Conservation (phyloP, 2,113 vertebrate species). For the Periophthalmus modestus region DNA sequence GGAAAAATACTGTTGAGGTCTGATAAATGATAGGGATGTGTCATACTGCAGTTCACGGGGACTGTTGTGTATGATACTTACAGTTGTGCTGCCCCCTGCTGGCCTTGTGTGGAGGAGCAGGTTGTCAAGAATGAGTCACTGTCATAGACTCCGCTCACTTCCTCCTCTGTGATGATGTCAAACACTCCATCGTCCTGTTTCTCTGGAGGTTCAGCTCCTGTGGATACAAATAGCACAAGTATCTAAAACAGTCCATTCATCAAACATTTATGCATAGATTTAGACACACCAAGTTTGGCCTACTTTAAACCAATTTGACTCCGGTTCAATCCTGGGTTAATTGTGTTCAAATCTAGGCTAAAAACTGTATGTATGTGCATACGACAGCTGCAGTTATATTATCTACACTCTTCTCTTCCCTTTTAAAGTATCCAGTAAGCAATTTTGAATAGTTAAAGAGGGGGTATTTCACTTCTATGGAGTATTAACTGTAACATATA, state of each 20-base stretch:
- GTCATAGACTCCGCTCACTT: constrained; percentile 85
- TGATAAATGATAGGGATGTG: background rate
- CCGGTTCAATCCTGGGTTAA: background rate
- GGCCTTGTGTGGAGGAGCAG: constrained; percentile 69
- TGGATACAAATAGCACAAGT: constrained; percentile 1
- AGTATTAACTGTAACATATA: too few species aligned
- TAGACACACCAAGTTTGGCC: background rate
- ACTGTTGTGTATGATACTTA: constrained; percentile 75
- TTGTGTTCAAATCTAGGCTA: too few species aligned
- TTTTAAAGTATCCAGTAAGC: too few species aligned
- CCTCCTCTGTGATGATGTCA: constrained; percentile 96
- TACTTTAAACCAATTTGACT: background rate
- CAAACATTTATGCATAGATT: background rate
- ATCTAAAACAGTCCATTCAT: background rate
- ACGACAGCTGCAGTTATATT: too few species aligned
- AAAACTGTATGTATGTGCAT: too few species aligned
- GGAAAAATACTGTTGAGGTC: background rate
- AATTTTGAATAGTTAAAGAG: too few species aligned
- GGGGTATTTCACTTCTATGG: too few species aligned
- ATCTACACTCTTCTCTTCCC: too few species aligned
- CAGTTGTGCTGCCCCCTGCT: constrained; percentile 79
- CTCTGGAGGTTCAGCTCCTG: constrained; percentile 64
- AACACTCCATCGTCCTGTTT: constrained; percentile 84
- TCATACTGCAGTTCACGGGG: too few species aligned
- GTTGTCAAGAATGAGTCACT: constrained; percentile 76